Percentiles rank a stretch among this genome's conserved stretches.
These are phyloP conservation scores for Athene noctua DNA, from an alignment of 2,113 vertebrate genomes.

Conservation along the genomic window DNA sequence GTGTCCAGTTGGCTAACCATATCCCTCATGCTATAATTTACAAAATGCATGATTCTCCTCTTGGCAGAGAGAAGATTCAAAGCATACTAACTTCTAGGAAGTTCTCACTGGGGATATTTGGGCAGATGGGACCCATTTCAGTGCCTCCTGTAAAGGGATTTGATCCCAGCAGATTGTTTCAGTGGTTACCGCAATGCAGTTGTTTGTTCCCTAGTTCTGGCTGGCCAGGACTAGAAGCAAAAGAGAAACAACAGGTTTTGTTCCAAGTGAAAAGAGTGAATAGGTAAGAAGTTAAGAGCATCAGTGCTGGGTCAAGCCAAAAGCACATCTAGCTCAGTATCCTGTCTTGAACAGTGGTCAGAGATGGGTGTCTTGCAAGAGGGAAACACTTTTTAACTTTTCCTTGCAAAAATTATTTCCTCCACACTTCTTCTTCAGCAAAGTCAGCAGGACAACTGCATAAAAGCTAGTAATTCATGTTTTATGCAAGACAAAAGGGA, in stretches of 20 bases:
- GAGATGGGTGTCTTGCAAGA: neutral
- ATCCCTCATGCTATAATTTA: neutral
- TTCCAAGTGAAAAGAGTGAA: neutral
- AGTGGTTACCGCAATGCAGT: neutral
- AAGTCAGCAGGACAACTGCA: neutral
- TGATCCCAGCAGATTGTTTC: neutral
- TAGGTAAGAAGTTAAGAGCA: neutral
- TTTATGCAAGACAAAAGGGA: neutral
- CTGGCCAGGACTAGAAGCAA: neutral
- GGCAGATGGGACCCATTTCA: neutral
- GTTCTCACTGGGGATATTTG: neutral
- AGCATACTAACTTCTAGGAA: neutral
- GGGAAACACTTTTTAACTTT: neutral
- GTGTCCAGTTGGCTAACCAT: neutral
- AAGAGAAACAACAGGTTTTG: neutral
- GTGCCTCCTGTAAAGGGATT: neutral
- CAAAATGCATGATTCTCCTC: neutral
- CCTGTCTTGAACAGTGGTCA: neutral
- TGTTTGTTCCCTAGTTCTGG: neutral
- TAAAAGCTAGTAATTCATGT: neutral
- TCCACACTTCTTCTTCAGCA: neutral
- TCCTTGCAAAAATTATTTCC: neutral
- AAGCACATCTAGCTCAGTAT: neutral
- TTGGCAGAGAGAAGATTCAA: neutral
- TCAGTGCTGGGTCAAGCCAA: neutral